Conservation (phyloP, 2,888 invertebrate species). For the Lumbricus terrestris region DNA sequence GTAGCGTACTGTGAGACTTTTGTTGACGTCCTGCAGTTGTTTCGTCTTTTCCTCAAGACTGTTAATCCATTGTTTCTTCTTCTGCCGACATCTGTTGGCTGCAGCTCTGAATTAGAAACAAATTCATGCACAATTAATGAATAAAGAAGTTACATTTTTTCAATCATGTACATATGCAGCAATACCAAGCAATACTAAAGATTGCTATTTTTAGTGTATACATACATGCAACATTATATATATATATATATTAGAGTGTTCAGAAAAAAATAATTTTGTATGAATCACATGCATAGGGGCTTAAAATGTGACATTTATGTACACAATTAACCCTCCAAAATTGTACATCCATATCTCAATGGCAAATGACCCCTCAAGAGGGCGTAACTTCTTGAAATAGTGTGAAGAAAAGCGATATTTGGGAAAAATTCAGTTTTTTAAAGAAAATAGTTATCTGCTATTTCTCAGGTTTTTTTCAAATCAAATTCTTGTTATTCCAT, state of each 20-base stretch:
- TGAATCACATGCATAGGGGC: no score
- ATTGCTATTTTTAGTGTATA: not conserved
- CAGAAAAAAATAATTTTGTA: no score
- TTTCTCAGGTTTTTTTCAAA: no score
- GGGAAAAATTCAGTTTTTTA: no score
- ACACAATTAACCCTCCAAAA: no score
- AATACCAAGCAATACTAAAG: not conserved
- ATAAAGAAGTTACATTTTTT: not conserved
- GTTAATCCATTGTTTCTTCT: conserved; percentile 9
- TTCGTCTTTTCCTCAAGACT: not conserved
- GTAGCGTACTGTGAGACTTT: not conserved
- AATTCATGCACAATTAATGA: not conserved
- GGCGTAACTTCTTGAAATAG: no score
- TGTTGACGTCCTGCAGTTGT: not conserved
- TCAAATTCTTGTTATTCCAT: no score
- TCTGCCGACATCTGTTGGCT: conserved; percentile 11
- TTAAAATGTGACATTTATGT: no score
- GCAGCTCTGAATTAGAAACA: not conserved
- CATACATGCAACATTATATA: not conserved
- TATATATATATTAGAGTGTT: not conserved
- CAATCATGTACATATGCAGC: not conserved
- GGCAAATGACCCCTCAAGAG: no score
- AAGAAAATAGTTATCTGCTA: no score
- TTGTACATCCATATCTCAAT: no score
- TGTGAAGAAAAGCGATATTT: no score